Conservation (phyloP, 2,113 vertebrate species). For the Passerina amoena region DNA sequence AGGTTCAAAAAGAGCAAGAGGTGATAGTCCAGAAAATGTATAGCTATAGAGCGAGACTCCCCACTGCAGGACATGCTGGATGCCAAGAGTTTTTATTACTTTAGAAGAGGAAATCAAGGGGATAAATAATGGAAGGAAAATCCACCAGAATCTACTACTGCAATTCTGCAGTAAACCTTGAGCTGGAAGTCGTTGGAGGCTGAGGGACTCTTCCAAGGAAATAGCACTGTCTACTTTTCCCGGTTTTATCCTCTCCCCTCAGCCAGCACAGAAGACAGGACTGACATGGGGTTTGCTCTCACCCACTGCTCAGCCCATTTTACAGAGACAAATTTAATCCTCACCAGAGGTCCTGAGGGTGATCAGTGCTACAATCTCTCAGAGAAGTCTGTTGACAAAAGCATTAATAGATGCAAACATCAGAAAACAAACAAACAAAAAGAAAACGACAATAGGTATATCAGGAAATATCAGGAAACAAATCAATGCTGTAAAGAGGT, state of each 20-base stretch:
- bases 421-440: background rate
- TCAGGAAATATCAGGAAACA: background rate
- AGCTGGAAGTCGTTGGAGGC: background rate
- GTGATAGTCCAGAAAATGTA: background rate
- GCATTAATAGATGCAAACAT: background rate
- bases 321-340: background rate
- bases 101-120: background rate
- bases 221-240: background rate
- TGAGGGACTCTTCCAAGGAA: background rate
- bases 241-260: background rate
- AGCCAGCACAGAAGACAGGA: background rate
- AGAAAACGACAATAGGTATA: rapidly evolving
- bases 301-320: background rate
- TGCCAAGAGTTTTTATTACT: background rate
- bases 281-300: background rate
- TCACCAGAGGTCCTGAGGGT: rapidly evolving
- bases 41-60: rapidly evolving
- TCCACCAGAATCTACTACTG: background rate
- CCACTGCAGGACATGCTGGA: background rate
- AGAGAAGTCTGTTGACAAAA: background rate
- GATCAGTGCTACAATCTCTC: background rate
- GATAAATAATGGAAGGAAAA: background rate
- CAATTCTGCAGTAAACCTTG: background rate
- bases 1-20: background rate
- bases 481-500: background rate